Percentiles rank a stretch among this genome's conserved stretches.
These are phyloP conservation scores for Mesochorus sp. DNA, from an alignment of 2,888 invertebrate genomes.

Conservation along the genomic window DNA sequence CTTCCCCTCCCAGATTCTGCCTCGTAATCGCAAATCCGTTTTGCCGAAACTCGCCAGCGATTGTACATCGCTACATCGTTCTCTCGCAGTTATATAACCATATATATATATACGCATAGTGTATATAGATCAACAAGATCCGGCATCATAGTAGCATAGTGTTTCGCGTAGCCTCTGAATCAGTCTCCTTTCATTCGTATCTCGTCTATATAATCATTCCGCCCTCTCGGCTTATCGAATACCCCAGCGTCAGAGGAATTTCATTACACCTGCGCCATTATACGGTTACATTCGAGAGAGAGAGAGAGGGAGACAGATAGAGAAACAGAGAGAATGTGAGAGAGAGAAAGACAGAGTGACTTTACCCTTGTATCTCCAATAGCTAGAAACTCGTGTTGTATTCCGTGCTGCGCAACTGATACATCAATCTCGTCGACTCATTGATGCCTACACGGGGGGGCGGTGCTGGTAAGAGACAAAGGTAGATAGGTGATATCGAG, in stretches of 20 bases:
- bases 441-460: slow-evolving; percentile 6
- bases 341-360: too few relatives aligned
- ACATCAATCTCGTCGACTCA: slow-evolving; percentile 5
- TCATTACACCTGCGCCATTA: slow-evolving; percentile 60
- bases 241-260: slow-evolving; percentile 59
- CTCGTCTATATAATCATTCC: slow-evolving; percentile 6
- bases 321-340: too few relatives aligned
- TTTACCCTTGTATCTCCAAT: slow-evolving; percentile 9
- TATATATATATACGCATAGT: background rate
- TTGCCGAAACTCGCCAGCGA: slow-evolving; percentile 13
- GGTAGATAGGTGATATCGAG: slow-evolving; percentile 15
- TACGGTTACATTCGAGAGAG: slow-evolving; percentile 29
- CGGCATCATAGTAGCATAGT: slow-evolving; percentile 8
- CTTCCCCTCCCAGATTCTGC: background rate
- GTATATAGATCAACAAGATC: slow-evolving; percentile 25
- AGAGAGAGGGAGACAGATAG: too few relatives aligned
- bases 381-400: slow-evolving; percentile 16
- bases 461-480: slow-evolving; percentile 6
- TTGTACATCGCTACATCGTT: slow-evolving; percentile 15
- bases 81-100: slow-evolving; percentile 15
- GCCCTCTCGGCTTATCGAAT: slow-evolving; percentile 58
- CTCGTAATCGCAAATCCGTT: slow-evolving; percentile 51
- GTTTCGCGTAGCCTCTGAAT: slow-evolving; percentile 27
- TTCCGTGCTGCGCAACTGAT: background rate
- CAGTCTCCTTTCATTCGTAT: slow-evolving; percentile 34